Evolutionary conservation across 1,140 invertebrate species (phyloP).

Genomic region (Drosophila jambulina): DNA sequence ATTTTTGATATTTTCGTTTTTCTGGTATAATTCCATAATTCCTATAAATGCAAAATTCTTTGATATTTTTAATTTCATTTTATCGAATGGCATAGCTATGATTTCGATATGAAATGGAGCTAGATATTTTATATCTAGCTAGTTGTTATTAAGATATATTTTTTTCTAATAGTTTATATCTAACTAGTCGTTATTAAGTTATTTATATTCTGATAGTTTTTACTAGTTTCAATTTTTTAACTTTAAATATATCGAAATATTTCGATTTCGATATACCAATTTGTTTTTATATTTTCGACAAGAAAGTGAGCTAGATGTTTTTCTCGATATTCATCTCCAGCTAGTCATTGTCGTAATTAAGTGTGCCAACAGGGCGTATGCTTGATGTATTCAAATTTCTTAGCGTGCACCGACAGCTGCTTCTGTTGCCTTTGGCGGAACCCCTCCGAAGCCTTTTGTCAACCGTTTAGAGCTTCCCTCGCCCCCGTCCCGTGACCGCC

Average conservation of each 20-base stretch:
- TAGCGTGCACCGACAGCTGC: conserved; percentile 10
- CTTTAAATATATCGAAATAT: background rate
- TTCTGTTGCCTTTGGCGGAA: conserved; percentile 11
- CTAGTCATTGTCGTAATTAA: background rate
- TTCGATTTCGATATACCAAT: background rate
- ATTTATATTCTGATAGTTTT: no score
- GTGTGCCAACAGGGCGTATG: conserved; percentile 2
- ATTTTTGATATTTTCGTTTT: no score
- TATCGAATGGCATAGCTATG: no score
- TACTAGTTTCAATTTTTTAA: no score
- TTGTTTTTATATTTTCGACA: background rate
- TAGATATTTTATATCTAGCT: no score
- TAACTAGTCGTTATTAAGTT: no score
- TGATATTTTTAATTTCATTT: no score
- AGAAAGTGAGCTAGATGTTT: background rate
- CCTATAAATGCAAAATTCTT: no score
- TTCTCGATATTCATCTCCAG: background rate
- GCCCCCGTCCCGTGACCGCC: background rate
- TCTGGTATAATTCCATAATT: no score
- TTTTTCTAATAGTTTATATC: no score
- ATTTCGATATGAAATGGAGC: no score
- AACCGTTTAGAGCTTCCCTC: conserved; percentile 33
- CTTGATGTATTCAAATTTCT: conserved; percentile 14
- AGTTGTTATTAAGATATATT: no score
- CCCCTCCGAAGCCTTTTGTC: conserved; percentile 38